These are phyloP conservation scores for Tetramorium alpestre DNA, from an alignment of 1,140 invertebrate genomes.

Conservation along the genomic window DNA sequence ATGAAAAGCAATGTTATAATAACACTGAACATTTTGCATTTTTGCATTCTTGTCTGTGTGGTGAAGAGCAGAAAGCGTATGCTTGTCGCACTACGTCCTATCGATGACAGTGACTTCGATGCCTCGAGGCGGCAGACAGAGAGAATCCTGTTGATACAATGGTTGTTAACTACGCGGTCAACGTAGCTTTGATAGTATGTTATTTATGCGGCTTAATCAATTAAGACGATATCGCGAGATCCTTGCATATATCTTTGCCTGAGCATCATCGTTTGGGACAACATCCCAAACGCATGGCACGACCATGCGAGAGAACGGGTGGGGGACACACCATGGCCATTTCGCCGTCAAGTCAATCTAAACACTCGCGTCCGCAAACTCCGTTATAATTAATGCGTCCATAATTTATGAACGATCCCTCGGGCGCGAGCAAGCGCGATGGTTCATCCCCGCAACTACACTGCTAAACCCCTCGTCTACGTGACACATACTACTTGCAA, in stretches of 20 bases:
- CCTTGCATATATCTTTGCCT: slow-evolving; percentile 18
- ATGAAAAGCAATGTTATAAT: not conserved
- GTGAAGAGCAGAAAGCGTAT: not conserved
- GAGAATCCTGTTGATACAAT: slow-evolving; percentile 4
- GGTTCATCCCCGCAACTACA: not conserved
- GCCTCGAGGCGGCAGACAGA: slow-evolving; percentile 19
- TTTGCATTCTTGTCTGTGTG: not conserved
- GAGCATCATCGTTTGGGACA: not conserved
- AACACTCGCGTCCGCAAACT: slow-evolving; percentile 69
- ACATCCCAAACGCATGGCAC: not conserved
- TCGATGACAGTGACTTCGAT: slow-evolving; percentile 41
- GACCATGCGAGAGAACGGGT: not conserved
- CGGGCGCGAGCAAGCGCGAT: slow-evolving; percentile 41
- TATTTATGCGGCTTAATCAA: slow-evolving; percentile 48
- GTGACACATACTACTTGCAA: slow-evolving; percentile 30
- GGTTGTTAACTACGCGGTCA: not conserved
- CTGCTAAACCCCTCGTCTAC: slow-evolving; percentile 6
- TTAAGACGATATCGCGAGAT: slow-evolving; percentile 31
- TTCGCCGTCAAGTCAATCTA: slow-evolving; percentile 68
- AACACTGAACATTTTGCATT: not conserved
- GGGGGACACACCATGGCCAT: not conserved
- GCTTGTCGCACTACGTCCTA: not conserved
- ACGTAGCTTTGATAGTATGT: not conserved
- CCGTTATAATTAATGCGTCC: slow-evolving; percentile 76
- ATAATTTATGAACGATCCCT: slow-evolving; percentile 78